phyloP scores from a whole-genome alignment of 2,888 invertebrate species.

The Lymantria dispar region DNA sequence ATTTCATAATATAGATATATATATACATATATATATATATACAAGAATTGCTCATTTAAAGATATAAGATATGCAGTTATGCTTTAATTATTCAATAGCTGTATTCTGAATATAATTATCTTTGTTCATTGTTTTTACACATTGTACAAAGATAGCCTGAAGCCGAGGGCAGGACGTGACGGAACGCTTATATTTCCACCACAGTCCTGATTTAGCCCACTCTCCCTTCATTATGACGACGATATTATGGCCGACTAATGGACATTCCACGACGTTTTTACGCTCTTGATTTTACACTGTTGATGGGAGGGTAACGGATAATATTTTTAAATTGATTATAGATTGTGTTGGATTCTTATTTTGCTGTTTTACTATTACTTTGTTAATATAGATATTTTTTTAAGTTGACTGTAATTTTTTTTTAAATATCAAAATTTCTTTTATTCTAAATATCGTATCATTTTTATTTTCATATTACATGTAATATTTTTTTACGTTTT shows the following conservation, averaged over 20 bases:
- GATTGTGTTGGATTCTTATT: conserved; percentile 17
- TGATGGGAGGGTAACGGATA: conserved; percentile 49
- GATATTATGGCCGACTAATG: conserved; percentile 67
- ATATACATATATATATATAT: too few species aligned
- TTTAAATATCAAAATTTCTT: too few species aligned
- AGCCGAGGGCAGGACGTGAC: conserved; percentile 50
- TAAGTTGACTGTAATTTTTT: too few species aligned
- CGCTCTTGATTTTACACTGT: conserved; percentile 54
- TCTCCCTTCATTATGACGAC: conserved; percentile 62
- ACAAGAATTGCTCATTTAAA: too few species aligned
- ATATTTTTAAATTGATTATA: conserved; percentile 55
- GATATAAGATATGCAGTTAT: too few species aligned
- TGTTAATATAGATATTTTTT: too few species aligned
- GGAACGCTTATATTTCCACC: conserved; percentile 47
- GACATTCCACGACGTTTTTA: conserved; percentile 59
- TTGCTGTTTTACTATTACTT: conserved; percentile 8
- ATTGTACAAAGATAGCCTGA: conserved; percentile 17
- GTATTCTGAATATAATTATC: too few species aligned
- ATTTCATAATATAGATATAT: too few species aligned
- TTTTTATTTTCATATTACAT: too few species aligned
- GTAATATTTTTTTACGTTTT: too few species aligned
- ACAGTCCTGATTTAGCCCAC: conserved; percentile 53
- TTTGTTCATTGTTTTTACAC: background rate
- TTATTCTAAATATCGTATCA: too few species aligned
- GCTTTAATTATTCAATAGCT: too few species aligned